Conservation (phyloP, 2,797 vertebrate species). For the Sebastes trivittatus region DNA sequence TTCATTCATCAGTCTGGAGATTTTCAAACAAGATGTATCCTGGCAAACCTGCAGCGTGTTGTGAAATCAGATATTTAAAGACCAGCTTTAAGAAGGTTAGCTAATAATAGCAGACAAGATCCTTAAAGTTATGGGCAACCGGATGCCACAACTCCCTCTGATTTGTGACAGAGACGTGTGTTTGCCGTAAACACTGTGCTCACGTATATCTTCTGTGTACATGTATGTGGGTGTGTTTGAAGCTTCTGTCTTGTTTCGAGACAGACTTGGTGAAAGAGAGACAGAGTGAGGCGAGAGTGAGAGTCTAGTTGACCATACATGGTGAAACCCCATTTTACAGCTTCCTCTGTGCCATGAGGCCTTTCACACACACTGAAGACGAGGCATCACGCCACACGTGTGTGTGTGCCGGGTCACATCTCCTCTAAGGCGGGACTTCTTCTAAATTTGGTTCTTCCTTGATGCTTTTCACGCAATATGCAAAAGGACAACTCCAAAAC, state of each 20-base stretch:
- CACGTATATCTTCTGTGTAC: background rate
- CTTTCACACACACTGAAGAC: background rate
- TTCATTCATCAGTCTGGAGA: background rate
- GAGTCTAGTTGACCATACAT: constrained; percentile 61
- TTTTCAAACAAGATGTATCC: background rate
- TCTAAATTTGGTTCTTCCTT: constrained; percentile 14
- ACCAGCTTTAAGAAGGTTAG: background rate
- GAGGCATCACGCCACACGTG: constrained; percentile 4
- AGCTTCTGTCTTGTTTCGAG: constrained; percentile 19
- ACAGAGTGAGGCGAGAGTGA: background rate
- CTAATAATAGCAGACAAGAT: background rate
- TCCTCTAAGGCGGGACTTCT: background rate
- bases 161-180: background rate
- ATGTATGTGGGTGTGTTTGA: constrained; percentile 21
- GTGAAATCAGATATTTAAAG: background rate
- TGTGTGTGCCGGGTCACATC: background rate
- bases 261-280: constrained; percentile 1
- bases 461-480: background rate
- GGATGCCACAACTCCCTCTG: background rate
- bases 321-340: constrained; percentile 51
- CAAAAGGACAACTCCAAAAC: background rate
- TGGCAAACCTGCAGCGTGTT: background rate
- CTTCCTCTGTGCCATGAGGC: constrained; percentile 34
- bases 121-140: background rate
- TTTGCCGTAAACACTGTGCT: background rate